Evolutionary conservation across 2,888 invertebrate species (phyloP), one percentile per base, ranked within the genome.

Genomic region (Trichogramma evanescens): DNA sequence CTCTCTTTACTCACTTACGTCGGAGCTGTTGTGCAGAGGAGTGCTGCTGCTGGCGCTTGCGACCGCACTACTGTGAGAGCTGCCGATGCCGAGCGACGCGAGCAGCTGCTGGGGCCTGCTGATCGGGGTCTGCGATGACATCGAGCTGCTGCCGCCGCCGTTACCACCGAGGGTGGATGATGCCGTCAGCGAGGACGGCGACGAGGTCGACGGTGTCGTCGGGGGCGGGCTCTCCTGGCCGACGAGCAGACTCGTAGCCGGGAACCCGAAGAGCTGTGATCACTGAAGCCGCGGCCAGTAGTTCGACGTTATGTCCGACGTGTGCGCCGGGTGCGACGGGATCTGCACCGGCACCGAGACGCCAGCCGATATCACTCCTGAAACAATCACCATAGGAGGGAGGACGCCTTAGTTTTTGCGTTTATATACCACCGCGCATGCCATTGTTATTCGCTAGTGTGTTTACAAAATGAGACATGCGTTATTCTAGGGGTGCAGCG

Each of bases 281-380:
- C 95, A 91, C 88, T 91, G 93, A 80, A 93, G 87, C 79, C 93
- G 82, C 45, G 92, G 91, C 93, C 93, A 93, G 80, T 93, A 93
- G 82, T 90, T 92, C 64, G 83, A 80, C 69, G 89, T 83, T 77
- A 89, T 83, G 79, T 90, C 91, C 66, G 88, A 85, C 71, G 86
- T 86, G 50, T 26, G 26, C 26, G 26, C 26, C 26, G 26, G 26
- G 79, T 91, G 90, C 70, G 91, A 92, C 56, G 93, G 93, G 74
- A 93, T 93, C 83, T 94, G 93, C 65, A 93, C 91, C 53, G 93
- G 94, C 57, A 93, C 93, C 63, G 92, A 92, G 56, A 94, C 92
- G 40, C 93, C 93, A 63, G 93, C 93, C 63, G 93, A 93, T 83
- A 94, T 93, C 71, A 93, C 91, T 77, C 93, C 93, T 93, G 83